A percentile compares a stretch with the other conserved stretches of the same genome.
Conservation (phyloP, 2,888 invertebrate species). For the Noctua janthe region DNA sequence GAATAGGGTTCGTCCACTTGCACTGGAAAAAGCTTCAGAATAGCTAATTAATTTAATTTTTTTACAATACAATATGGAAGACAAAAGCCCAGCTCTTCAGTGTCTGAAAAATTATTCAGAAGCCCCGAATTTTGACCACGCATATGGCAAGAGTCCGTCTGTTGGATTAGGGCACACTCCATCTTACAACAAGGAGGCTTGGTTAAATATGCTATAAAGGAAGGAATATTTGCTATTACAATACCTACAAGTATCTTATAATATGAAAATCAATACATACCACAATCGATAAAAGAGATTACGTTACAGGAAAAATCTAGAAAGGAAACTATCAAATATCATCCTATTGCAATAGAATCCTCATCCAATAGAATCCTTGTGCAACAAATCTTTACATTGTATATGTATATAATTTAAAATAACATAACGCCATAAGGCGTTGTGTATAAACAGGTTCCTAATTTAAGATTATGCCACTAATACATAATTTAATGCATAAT, state of each 20-base stretch:
- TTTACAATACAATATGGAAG: neutral
- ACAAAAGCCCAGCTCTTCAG: neutral
- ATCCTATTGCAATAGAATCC: neutral
- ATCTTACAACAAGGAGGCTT: neutral
- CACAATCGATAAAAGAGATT: neutral
- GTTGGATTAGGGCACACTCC: neutral
- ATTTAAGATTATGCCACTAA: constrained; percentile 39
- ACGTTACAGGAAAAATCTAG: neutral
- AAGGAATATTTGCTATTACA: neutral
- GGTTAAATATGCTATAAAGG: neutral
- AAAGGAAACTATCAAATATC: constrained; percentile 20
- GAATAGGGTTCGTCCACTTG: neutral
- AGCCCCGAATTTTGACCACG: no score
- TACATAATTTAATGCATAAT: constrained; percentile 31
- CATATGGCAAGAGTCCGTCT: neutral
- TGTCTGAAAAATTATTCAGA: neutral
- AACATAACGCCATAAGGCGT: no score
- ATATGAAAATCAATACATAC: neutral
- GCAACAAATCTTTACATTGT: neutral
- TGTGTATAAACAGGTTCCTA: no score
- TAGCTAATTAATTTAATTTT: neutral
- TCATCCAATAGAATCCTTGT: neutral
- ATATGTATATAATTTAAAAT: constrained; percentile 12
- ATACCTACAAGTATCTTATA: neutral
- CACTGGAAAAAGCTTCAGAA: neutral